Percentiles rank a stretch among this genome's conserved stretches.
Evolutionary conservation across 2,797 vertebrate genomes (phyloP).

Genomic region (Anguilla pacifica): DNA sequence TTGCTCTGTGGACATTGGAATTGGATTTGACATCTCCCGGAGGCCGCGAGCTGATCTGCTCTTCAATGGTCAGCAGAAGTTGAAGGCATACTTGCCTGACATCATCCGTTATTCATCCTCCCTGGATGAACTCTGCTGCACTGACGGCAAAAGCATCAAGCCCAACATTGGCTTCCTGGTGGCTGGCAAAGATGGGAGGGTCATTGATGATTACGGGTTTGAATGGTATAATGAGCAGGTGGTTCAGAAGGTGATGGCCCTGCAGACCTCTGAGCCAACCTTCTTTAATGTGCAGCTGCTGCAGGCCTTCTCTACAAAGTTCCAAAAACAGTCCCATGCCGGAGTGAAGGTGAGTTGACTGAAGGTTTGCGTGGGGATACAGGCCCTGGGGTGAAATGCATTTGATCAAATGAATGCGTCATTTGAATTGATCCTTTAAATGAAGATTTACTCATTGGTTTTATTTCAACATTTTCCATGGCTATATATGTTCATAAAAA

Average conservation of each 20-base stretch:
- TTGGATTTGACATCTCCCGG: constrained; percentile 80
- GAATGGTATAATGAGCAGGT: constrained; percentile 62
- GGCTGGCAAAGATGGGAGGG: constrained; percentile 43
- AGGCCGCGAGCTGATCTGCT: constrained; percentile 38
- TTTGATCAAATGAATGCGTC: too few species aligned
- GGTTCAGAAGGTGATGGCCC: constrained; percentile 72
- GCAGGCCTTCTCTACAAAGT: constrained; percentile 68
- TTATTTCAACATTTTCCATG: too few species aligned
- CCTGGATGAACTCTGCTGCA: constrained; percentile 74
- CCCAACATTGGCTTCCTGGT: constrained; percentile 71
- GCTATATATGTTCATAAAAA: too few species aligned
- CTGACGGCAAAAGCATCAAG: constrained; percentile 14
- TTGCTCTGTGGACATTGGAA: constrained; percentile 76
- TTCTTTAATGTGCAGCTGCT: constrained; percentile 74
- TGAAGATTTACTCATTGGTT: too few species aligned
- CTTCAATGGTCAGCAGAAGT: constrained; percentile 62
- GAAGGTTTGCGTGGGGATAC: not conserved
- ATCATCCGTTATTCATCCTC: constrained; percentile 67
- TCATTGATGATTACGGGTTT: constrained; percentile 72
- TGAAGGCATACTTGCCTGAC: constrained; percentile 69
- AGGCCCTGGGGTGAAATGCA: not conserved
- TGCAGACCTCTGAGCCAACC: constrained; percentile 51
- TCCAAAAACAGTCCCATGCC: constrained; percentile 56
- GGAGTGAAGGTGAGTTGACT: constrained; percentile 77
- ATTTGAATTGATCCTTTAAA: too few species aligned